phyloP scores from a whole-genome alignment of 2,113 vertebrate genomes.

The Eulacestoma nigropectus region DNA sequence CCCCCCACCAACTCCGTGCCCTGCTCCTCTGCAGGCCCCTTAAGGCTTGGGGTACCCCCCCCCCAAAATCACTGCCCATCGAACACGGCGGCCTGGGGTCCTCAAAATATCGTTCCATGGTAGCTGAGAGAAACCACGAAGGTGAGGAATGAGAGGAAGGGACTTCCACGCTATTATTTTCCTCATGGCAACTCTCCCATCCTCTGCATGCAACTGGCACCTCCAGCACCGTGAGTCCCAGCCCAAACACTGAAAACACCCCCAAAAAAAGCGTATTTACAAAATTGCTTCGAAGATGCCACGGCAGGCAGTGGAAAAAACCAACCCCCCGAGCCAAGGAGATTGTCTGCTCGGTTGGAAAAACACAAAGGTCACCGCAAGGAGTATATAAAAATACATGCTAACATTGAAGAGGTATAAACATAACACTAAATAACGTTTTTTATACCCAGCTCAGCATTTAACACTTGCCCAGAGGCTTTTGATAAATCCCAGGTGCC shows the following conservation, averaged over 20 bases:
- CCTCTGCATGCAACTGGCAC: neutral
- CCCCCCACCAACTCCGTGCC: fast-evolving
- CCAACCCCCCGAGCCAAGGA: neutral
- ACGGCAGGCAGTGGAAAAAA: neutral
- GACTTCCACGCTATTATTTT: neutral
- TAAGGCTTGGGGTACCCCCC: neutral
- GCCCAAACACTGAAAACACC: neutral
- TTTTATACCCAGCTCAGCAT: neutral
- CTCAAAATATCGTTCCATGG: fast-evolving
- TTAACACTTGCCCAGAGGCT: neutral
- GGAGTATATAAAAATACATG: neutral
- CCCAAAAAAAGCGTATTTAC: neutral
- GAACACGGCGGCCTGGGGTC: neutral
- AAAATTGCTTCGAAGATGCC: neutral
- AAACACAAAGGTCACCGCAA: neutral
- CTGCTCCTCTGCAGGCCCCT: neutral
- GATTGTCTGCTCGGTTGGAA: neutral
- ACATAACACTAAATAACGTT: neutral
- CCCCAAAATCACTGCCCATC: fast-evolving
- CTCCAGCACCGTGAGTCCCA: neutral
- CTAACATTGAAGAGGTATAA: neutral
- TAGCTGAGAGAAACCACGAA: neutral
- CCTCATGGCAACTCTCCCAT: neutral
- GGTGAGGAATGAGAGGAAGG: neutral
- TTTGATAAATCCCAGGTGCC: neutral